Conservation (phyloP, 2,797 vertebrate genomes). For the Uromys caudimaculatus region DNA sequence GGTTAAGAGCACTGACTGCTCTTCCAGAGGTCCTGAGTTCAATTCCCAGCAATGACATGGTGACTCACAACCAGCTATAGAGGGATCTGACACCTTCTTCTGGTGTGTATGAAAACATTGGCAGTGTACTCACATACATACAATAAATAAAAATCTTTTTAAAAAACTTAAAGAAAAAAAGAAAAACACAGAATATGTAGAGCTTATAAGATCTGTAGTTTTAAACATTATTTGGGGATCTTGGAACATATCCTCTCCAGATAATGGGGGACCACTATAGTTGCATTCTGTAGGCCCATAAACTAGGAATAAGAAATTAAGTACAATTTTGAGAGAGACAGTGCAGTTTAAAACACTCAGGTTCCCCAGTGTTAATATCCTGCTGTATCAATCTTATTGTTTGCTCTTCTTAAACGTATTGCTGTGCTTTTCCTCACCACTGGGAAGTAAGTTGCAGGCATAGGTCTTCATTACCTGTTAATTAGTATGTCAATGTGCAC, state of each 20-base stretch:
- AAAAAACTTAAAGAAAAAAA: too few relatives aligned
- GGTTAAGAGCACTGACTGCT: too few relatives aligned
- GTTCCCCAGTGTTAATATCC: neutral
- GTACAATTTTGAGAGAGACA: neutral
- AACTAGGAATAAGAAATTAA: neutral
- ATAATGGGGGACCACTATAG: neutral
- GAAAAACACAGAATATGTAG: neutral
- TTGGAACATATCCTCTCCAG: neutral
- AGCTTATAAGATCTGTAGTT: neutral
- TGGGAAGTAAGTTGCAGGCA: neutral
- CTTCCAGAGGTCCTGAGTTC: too few relatives aligned
- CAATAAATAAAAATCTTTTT: too few relatives aligned
- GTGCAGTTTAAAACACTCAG: neutral
- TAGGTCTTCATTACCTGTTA: neutral
- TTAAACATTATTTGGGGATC: neutral
- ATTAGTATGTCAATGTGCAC: neutral
- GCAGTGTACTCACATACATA: too few relatives aligned
- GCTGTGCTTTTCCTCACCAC: neutral
- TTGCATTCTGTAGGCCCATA: neutral
- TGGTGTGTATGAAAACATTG: too few relatives aligned
- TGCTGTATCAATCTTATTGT: neutral
- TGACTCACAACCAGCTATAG: too few relatives aligned
- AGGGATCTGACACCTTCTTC: too few relatives aligned
- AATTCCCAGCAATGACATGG: too few relatives aligned
- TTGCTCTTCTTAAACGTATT: neutral